These are phyloP conservation scores for Jacana jacana DNA, from an alignment of 2,113 vertebrate species.

Conservation along the genomic window DNA sequence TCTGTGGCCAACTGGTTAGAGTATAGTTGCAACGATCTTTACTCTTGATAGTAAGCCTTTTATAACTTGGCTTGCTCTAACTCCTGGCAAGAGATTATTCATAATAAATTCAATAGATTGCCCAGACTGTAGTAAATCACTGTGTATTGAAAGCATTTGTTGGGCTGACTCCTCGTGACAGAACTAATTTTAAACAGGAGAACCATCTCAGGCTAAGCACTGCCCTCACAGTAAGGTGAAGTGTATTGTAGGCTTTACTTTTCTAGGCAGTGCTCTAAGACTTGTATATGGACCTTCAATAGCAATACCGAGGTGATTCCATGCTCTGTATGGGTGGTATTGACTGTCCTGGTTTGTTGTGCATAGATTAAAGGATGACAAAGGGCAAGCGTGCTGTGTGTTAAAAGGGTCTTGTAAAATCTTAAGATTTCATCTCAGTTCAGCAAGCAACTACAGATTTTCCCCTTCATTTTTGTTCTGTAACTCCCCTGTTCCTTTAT, in stretches of 20 bases:
- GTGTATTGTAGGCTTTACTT: not conserved
- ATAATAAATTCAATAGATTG: no score
- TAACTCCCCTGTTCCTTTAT: not conserved
- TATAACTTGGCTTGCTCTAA: not conserved
- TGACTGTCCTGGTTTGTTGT: not conserved
- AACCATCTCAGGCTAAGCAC: not conserved
- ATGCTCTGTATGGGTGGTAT: not conserved
- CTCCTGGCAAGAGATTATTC: not conserved
- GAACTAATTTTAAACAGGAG: not conserved
- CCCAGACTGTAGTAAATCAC: not conserved
- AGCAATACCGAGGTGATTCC: not conserved
- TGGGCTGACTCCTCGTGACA: not conserved
- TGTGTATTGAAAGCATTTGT: not conserved
- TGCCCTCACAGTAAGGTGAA: not conserved
- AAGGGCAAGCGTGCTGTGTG: not conserved
- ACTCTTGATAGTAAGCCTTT: not conserved
- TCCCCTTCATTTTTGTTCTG: not conserved
- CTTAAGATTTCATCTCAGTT: not conserved
- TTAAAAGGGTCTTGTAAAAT: not conserved
- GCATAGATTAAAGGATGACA: not conserved
- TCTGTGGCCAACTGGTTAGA: accelerated
- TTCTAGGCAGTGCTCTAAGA: not conserved
- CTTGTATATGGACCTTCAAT: not conserved
- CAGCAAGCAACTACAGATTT: not conserved
- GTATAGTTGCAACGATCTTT: accelerated